Evolutionary conservation across 1,140 invertebrate genomes (phyloP), one percentile per base, ranked within the genome.

Genomic region (Bombus waltoni): DNA sequence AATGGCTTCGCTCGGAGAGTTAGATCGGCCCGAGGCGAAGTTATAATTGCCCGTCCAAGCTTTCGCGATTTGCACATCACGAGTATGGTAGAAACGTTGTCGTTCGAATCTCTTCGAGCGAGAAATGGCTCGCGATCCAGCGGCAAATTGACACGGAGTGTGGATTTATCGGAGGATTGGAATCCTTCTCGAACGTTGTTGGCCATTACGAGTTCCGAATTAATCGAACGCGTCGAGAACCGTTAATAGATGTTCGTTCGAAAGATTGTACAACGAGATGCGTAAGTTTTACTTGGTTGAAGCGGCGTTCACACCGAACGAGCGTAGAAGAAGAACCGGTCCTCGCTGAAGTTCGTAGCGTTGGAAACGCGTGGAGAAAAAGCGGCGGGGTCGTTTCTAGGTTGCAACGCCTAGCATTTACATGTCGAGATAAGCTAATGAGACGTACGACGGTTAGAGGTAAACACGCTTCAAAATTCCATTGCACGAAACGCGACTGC

Each of bases 341-440:
- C 44, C 4, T 22, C 22, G 28, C 3, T 25, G 3, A 18, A 1
- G 4, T 35, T 25, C 18, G 25, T 62, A 62, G 13, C 6, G n/a
- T 13, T 8, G 53, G 77, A 59, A 59, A 77, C 80, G 18, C 18
- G n/a, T 35, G 44, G 40, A 59, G 9, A 44, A 66, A 35, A 59
- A 62, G 15, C 38, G 42, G 42, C 28, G 25, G 38, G 40, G 15
- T 40, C 44, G 53, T 70, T 85, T 65, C 59, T 78, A 87, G 76
- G 57, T 84, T 79, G 82, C 74, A 79, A 68, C 44, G 68, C 59
- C 66, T 73, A n/a, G 83, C 79, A 85, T 75, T 87, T 80, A 75
- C 86, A 53, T 38, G 76, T 72, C 78, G 32, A 85, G 87, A 85
- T 88, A 85, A 85, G 71, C 83, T 88, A 88, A 88, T 75, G 87